Evolutionary conservation across 2,797 vertebrate species (phyloP).

Genomic region (Monodelphis domestica): DNA sequence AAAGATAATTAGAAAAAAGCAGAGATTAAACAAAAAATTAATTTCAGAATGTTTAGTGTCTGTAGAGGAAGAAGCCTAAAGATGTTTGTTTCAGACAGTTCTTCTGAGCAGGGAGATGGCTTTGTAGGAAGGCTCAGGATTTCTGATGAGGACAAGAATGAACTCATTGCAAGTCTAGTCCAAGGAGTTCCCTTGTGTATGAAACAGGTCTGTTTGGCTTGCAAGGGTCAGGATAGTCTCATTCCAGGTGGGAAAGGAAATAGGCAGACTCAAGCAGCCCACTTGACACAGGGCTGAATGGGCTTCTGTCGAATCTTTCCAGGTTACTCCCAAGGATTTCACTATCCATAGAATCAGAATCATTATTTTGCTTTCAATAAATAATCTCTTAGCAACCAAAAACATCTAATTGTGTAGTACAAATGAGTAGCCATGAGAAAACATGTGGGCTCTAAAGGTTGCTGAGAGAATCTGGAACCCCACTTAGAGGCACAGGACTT

Average conservation of each 20-base stretch:
- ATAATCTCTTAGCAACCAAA: background rate
- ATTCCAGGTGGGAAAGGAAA: conserved; percentile 35
- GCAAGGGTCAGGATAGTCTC: background rate
- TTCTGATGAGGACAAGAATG: background rate
- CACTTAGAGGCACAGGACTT: background rate
- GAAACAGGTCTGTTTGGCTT: background rate
- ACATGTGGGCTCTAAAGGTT: conserved; percentile 18
- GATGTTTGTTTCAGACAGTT: conserved; percentile 58
- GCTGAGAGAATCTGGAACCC: background rate
- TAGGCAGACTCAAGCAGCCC: conserved; percentile 11
- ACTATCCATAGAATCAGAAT: conserved; percentile 2
- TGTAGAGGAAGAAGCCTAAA: conserved; percentile 65
- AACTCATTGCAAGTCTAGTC: background rate
- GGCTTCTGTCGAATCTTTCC: conserved; percentile 47
- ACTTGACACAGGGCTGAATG: conserved; percentile 45
- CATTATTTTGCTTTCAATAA: background rate
- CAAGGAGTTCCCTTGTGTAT: background rate
- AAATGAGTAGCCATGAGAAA: background rate
- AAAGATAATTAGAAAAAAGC: conserved; percentile 79
- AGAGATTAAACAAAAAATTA: conserved; percentile 79
- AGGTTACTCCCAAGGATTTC: conserved; percentile 42
- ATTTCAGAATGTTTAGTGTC: conserved; percentile 71
- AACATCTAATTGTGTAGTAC: background rate
- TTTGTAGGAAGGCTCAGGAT: conserved; percentile 25
- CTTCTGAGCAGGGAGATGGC: background rate